Conservation (phyloP, 2,797 vertebrate genomes). For the Clarias pachynema region DNA sequence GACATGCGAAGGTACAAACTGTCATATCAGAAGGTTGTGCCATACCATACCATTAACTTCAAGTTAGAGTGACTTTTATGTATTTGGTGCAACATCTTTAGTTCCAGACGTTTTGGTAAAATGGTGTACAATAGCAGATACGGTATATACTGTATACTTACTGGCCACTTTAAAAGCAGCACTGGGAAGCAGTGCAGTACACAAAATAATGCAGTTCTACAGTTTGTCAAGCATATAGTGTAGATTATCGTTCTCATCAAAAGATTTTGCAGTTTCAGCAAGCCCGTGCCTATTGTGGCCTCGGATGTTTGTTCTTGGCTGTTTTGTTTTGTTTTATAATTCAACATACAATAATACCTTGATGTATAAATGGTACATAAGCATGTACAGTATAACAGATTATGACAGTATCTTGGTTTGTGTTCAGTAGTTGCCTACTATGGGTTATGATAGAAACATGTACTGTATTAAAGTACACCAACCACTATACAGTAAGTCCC, state of each 20-base stretch:
- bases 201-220: neutral
- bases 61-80: neutral
- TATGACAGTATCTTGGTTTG: too few species aligned
- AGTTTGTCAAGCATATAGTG: neutral
- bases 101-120: neutral
- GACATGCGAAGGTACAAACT: neutral
- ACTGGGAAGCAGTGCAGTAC: neutral
- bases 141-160: too few species aligned
- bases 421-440: too few species aligned
- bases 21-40: neutral
- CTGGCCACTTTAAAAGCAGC: neutral
- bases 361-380: too few species aligned
- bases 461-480: too few species aligned
- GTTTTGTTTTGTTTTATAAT: too few species aligned
- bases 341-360: too few species aligned
- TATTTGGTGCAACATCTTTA: neutral
- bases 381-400: too few species aligned
- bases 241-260: neutral
- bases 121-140: neutral
- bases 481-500: too few species aligned
- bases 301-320: neutral
- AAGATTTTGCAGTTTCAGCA: neutral
- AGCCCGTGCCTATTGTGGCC: neutral
- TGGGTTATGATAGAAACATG: too few species aligned
- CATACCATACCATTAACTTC: neutral